Conservation (phyloP, 1,140 invertebrate genomes). For the Caenorhabditis inopinata region DNA sequence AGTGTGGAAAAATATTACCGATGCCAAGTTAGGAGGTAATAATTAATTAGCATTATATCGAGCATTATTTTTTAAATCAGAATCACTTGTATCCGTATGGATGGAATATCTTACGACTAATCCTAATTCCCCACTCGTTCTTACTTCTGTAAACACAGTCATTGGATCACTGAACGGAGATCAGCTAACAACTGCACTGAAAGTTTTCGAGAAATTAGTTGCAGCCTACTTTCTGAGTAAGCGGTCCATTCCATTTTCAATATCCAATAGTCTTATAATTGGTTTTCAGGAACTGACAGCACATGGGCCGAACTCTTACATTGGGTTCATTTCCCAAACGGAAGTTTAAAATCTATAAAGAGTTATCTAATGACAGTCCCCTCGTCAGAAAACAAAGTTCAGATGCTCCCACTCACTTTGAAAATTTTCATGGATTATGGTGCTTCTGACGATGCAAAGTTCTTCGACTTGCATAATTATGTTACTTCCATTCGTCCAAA, state of each 20-base stretch:
- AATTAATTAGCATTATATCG: neutral
- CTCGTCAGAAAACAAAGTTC: constrained; percentile 24
- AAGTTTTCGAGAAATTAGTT: constrained; percentile 39
- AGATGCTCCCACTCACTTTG: constrained; percentile 17
- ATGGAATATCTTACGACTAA: constrained; percentile 7
- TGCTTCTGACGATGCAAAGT: constrained; percentile 10
- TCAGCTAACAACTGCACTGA: constrained; percentile 36
- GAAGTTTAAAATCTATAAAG: neutral
- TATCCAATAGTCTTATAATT: neutral
- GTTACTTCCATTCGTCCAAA: constrained; percentile 36
- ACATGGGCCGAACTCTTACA: constrained; percentile 37
- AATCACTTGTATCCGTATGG: constrained; percentile 32
- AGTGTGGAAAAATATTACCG: constrained; percentile 40
- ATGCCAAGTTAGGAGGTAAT: constrained; percentile 41
- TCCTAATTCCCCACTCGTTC: constrained; percentile 32
- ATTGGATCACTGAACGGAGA: constrained; percentile 41
- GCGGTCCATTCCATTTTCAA: neutral
- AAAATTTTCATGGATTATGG: constrained; percentile 36
- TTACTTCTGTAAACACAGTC: constrained; percentile 35
- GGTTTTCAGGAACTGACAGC: constrained; percentile 22
- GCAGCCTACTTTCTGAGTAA: constrained; percentile 30
- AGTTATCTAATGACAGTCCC: constrained; percentile 36
- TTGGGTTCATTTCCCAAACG: constrained; percentile 36
- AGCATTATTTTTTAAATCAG: neutral
- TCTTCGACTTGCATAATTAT: constrained; percentile 30